Evolutionary conservation across 2,797 vertebrate genomes (phyloP).

Genomic region (Perodicticus potto): DNA sequence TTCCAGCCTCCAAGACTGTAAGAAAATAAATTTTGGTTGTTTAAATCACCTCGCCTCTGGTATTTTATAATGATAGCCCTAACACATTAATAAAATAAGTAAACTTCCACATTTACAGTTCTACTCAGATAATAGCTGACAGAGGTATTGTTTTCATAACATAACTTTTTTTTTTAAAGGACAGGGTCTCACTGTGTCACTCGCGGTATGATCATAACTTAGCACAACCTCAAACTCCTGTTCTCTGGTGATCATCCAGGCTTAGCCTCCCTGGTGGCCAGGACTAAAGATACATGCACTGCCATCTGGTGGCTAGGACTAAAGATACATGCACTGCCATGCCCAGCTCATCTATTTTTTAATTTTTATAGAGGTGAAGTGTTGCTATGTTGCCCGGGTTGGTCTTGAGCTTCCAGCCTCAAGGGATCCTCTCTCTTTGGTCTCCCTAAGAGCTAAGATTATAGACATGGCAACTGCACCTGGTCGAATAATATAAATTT

Average conservation of each 20-base stretch:
- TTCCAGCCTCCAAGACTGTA: background rate
- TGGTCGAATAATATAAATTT: background rate
- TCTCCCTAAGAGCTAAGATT: background rate
- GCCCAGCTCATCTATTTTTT: background rate
- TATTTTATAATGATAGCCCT: background rate
- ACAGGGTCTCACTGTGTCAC: background rate
- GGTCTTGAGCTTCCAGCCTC: background rate
- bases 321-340: background rate
- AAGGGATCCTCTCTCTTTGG: background rate
- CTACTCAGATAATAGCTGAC: background rate
- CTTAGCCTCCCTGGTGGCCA: background rate
- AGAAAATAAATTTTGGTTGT: background rate
- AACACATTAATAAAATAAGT: background rate
- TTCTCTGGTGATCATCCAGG: background rate
- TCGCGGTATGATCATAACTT: background rate
- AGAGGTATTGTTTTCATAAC: conserved; percentile 24
- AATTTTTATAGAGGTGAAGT: background rate
- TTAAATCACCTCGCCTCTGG: background rate
- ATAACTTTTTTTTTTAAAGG: background rate
- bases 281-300: background rate
- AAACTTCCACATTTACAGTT: background rate
- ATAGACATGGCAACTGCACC: background rate
- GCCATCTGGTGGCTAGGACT: background rate
- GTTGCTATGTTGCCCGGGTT: background rate
- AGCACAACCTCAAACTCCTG: background rate